Evolutionary conservation across 2,888 invertebrate species (phyloP).

Genomic region (Apotomis turbidana): DNA sequence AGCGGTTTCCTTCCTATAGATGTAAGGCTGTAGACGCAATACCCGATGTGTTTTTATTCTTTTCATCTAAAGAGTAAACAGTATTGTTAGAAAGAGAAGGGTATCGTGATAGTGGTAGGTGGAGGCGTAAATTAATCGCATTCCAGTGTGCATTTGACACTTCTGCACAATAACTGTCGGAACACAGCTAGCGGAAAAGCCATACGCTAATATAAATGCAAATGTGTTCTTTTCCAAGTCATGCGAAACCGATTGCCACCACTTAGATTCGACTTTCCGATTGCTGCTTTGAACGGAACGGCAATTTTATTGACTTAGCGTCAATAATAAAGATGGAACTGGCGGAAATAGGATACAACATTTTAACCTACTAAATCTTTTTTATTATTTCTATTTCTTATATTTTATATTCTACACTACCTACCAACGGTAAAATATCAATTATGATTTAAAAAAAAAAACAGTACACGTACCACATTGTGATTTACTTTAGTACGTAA

Average conservation of each 20-base stretch:
- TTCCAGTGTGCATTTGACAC: conserved; percentile 58
- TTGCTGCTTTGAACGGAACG: neutral
- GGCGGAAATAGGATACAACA: too few relatives aligned
- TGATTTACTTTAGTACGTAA: too few relatives aligned
- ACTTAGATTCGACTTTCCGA: conserved; percentile 10
- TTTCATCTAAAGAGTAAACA: neutral
- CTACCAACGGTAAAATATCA: too few relatives aligned
- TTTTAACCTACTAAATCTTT: too few relatives aligned
- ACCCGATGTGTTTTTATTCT: conserved; percentile 11
- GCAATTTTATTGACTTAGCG: neutral
- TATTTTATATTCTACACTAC: too few relatives aligned
- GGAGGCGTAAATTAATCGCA: conserved; percentile 54
- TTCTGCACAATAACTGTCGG: conserved; percentile 53
- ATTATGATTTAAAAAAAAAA: too few relatives aligned
- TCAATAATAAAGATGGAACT: too few relatives aligned
- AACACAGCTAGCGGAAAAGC: conserved; percentile 29
- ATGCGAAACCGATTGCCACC: conserved; percentile 3
- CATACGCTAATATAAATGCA: conserved; percentile 35
- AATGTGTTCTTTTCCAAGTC: conserved; percentile 16
- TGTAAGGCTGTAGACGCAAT: conserved; percentile 22
- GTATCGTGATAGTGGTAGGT: conserved; percentile 16
- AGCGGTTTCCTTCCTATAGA: conserved; percentile 38
- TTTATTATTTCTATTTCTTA: too few relatives aligned
- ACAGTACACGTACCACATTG: too few relatives aligned
- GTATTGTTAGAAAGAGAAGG: conserved; percentile 10